Evolutionary conservation across 1,140 invertebrate species (phyloP).

Genomic region (Caenorhabditis latens): DNA sequence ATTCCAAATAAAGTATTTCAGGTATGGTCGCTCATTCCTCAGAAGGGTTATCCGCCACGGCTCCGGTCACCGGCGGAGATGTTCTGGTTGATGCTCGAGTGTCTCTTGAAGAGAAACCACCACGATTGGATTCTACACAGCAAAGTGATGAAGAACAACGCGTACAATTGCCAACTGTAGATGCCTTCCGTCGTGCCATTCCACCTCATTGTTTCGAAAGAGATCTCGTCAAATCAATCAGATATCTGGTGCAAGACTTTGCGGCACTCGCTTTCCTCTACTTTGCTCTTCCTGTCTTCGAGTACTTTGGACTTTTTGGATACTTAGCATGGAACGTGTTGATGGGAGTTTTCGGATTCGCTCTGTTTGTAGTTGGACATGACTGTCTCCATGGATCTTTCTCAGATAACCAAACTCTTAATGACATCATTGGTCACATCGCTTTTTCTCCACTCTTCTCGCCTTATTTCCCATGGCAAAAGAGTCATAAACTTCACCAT

Average conservation of each 20-base stretch:
- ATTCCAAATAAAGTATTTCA: background rate
- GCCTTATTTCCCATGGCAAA: conserved; percentile 75
- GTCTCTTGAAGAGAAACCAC: conserved; percentile 14
- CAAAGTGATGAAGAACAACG: background rate
- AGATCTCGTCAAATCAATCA: conserved; percentile 73
- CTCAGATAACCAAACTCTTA: conserved; percentile 76
- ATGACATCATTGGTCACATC: conserved; percentile 74
- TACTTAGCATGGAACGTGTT: conserved; percentile 75
- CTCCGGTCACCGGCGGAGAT: conserved; percentile 50
- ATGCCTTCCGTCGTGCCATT: conserved; percentile 69
- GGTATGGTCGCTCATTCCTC: conserved; percentile 51
- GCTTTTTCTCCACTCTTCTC: conserved; percentile 72
- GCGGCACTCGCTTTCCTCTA: conserved; percentile 69
- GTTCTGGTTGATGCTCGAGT: conserved; percentile 45
- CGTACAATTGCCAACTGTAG: conserved; percentile 64
- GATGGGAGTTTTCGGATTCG: conserved; percentile 78
- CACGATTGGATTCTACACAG: background rate
- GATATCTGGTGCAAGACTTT: conserved; percentile 76
- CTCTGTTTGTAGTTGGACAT: conserved; percentile 79
- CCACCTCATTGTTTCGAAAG: conserved; percentile 77
- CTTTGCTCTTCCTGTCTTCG: conserved; percentile 68
- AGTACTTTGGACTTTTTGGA: conserved; percentile 65
- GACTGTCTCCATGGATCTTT: conserved; percentile 80
- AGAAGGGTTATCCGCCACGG: conserved; percentile 52
- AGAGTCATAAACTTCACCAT: conserved; percentile 75